Conservation (phyloP, 2,113 vertebrate species). For the Sylvia atricapilla region DNA sequence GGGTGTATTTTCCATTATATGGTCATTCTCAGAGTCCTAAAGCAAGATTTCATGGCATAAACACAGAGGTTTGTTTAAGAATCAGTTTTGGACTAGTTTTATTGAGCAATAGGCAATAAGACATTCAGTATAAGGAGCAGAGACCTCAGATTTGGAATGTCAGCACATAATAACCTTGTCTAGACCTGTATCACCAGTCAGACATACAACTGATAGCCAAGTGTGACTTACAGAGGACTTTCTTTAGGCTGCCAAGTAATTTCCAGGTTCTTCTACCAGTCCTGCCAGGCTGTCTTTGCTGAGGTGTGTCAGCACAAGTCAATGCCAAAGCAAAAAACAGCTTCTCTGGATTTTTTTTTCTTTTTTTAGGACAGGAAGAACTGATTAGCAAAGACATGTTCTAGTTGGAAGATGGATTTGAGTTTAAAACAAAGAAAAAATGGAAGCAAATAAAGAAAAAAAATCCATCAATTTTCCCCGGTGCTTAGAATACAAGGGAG, state of each 20-base stretch:
- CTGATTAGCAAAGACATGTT: neutral
- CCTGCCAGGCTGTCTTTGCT: neutral
- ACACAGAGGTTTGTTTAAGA: neutral
- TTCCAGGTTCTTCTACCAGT: neutral
- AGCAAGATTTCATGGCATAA: neutral
- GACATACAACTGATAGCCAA: neutral
- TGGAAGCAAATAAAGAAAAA: neutral
- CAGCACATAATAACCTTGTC: neutral
- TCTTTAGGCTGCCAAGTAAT: neutral
- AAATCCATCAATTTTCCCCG: neutral
- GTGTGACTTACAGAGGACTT: neutral
- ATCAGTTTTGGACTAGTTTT: neutral
- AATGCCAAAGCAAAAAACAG: neutral
- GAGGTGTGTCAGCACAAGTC: neutral
- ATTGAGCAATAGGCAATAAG: neutral
- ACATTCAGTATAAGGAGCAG: neutral
- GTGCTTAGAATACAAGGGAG: neutral
- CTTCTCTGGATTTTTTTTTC: neutral
- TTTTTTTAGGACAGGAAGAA: neutral
- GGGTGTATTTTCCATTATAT: neutral
- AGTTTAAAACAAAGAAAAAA: neutral
- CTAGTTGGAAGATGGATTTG: neutral
- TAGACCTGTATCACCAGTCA: constrained; percentile 23
- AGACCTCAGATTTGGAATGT: neutral
- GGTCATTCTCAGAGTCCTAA: neutral